phyloP scores from a whole-genome alignment of 2,888 invertebrate species.

The Hyalella azteca region DNA sequence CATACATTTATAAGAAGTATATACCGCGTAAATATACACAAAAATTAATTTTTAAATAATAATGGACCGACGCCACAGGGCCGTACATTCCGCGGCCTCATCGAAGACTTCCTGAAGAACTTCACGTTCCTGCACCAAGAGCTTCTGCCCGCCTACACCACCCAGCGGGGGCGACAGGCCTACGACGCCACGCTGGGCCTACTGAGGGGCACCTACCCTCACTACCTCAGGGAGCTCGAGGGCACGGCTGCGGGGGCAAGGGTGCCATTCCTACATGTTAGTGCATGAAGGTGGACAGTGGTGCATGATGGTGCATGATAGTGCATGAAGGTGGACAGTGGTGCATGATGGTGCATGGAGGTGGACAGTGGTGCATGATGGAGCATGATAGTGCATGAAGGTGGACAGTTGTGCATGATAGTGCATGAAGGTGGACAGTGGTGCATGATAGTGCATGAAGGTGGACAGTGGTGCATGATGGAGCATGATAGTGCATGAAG shows the following conservation, averaged over 20 bases:
- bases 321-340: not conserved
- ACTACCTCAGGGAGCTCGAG: conserved; percentile 81
- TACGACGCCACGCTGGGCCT: conserved; percentile 77
- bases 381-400: too few relatives aligned
- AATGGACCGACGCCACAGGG: too few relatives aligned
- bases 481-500: too few relatives aligned
- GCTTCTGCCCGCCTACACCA: conserved; percentile 76
- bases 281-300: not conserved
- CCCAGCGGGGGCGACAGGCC: conserved; percentile 72
- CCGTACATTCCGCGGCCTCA: conserved; percentile 76
- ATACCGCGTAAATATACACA: too few relatives aligned
- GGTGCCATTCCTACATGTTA: conserved; percentile 82
- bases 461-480: too few relatives aligned
- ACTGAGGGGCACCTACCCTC: conserved; percentile 76
- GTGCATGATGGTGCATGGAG: not conserved
- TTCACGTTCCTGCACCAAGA: conserved; percentile 72
- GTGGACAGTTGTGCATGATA: too few relatives aligned
- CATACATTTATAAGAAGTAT: too few relatives aligned
- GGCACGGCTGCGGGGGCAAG: conserved; percentile 85
- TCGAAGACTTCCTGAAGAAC: conserved; percentile 72
- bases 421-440: too few relatives aligned
- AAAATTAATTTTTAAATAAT: too few relatives aligned
- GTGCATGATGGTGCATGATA: not conserved
- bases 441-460: too few relatives aligned
- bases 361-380: too few relatives aligned